Evolutionary conservation across 1,140 invertebrate genomes (phyloP).

Genomic region (Neotoxoptera formosana): DNA sequence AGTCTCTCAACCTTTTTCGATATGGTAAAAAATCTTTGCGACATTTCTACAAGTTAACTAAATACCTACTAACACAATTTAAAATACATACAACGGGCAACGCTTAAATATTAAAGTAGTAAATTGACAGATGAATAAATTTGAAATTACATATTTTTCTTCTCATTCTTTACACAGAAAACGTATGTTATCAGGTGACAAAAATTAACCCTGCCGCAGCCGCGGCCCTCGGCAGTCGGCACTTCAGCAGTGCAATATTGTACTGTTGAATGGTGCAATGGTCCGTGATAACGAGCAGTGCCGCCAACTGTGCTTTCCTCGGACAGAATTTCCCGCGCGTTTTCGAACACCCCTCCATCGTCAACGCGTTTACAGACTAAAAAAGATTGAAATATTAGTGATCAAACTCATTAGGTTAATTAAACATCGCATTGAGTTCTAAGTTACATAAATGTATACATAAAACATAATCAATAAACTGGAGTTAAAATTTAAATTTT

Average conservation of each 20-base stretch:
- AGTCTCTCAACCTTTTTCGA: conserved; percentile 63
- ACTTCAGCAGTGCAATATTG: neutral
- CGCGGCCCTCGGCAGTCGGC: neutral
- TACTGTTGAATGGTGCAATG: neutral
- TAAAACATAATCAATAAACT: too few relatives aligned
- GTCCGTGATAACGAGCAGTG: neutral
- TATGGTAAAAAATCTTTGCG: conserved; percentile 63
- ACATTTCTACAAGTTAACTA: conserved; percentile 61
- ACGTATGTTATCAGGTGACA: neutral
- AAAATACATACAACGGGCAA: neutral
- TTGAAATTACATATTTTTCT: neutral
- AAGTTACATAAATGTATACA: too few relatives aligned
- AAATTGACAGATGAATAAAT: neutral
- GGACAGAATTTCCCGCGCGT: neutral
- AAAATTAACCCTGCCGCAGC: neutral
- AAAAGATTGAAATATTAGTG: too few relatives aligned
- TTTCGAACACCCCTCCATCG: neutral
- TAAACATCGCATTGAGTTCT: too few relatives aligned
- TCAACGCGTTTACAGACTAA: neutral
- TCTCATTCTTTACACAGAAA: neutral
- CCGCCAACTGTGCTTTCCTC: neutral
- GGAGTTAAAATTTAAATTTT: too few relatives aligned
- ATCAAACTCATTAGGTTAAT: neutral
- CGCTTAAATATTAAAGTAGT: neutral
- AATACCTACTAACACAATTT: neutral